A percentile compares a stretch with the other conserved stretches of the same genome.
These are phyloP conservation scores for Neoniphon sammara DNA, from an alignment of 2,797 vertebrate species.

Conservation along the genomic window DNA sequence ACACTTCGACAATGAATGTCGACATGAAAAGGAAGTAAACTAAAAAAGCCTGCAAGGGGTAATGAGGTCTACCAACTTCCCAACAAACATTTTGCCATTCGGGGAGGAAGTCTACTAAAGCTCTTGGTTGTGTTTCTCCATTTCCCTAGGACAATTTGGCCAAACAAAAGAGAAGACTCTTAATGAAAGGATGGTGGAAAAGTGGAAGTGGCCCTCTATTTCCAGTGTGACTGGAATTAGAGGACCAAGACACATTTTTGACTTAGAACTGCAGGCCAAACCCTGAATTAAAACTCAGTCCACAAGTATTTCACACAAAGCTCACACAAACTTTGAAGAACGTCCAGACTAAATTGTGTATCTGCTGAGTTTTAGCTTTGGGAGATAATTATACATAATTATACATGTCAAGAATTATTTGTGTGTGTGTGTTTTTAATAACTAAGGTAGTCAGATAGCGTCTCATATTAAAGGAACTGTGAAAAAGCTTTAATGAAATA, in stretches of 20 bases:
- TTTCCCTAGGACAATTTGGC: neutral
- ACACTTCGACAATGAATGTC: conserved; percentile 14
- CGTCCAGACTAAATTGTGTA: neutral
- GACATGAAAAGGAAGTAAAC: neutral
- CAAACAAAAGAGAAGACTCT: neutral
- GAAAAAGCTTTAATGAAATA: neutral
- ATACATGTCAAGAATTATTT: neutral
- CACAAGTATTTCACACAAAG: too few relatives aligned
- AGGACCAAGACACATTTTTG: neutral
- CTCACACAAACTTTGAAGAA: too few relatives aligned
- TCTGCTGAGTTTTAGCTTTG: neutral
- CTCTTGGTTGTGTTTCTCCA: neutral
- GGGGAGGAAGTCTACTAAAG: neutral
- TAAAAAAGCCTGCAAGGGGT: neutral
- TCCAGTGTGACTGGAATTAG: neutral
- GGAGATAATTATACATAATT: neutral
- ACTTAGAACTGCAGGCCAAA: too few relatives aligned
- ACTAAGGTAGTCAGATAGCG: neutral
- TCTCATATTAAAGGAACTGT: neutral
- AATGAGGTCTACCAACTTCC: neutral
- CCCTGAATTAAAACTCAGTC: too few relatives aligned
- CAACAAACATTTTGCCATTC: neutral
- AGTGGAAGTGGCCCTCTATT: neutral
- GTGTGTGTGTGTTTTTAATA: neutral
- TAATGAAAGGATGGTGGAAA: too few relatives aligned